These are phyloP conservation scores for Elaphurus davidianus DNA, from an alignment of 2,113 vertebrate species.

Conservation along the genomic window DNA sequence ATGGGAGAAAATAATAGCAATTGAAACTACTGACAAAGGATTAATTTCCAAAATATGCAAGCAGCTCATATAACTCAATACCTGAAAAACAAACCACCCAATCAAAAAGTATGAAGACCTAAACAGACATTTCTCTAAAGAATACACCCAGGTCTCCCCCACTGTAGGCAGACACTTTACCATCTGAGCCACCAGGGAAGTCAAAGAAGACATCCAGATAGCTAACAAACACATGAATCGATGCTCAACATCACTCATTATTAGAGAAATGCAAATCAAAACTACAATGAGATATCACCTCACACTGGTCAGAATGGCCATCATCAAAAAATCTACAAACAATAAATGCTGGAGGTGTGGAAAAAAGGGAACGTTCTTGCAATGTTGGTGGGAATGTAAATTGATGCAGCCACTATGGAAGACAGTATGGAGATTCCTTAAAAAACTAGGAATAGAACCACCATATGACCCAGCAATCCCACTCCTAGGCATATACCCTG, in stretches of 20 bases:
- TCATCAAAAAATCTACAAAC: not conserved
- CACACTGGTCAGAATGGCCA: not conserved
- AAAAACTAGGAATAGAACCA: not conserved
- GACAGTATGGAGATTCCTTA: not conserved
- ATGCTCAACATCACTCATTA: not conserved
- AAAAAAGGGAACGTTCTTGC: rapidly evolving
- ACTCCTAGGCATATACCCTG: not conserved
- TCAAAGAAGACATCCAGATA: too few relatives aligned
- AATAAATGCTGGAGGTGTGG: not conserved
- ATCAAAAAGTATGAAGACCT: too few relatives aligned
- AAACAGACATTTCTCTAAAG: too few relatives aligned
- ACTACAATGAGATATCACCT: not conserved
- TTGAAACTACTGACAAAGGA: too few relatives aligned
- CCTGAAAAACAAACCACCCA: too few relatives aligned
- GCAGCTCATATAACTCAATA: too few relatives aligned
- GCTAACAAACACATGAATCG: too few relatives aligned
- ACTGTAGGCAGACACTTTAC: too few relatives aligned
- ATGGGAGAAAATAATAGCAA: too few relatives aligned
- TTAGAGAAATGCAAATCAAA: not conserved
- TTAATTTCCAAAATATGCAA: too few relatives aligned
- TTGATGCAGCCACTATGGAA: not conserved
- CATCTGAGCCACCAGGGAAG: too few relatives aligned
- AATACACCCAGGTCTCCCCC: too few relatives aligned
- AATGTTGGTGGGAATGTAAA: not conserved
- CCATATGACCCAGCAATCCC: not conserved